Evolutionary conservation across 1,140 invertebrate genomes (phyloP).

Genomic region (Apis florea): DNA sequence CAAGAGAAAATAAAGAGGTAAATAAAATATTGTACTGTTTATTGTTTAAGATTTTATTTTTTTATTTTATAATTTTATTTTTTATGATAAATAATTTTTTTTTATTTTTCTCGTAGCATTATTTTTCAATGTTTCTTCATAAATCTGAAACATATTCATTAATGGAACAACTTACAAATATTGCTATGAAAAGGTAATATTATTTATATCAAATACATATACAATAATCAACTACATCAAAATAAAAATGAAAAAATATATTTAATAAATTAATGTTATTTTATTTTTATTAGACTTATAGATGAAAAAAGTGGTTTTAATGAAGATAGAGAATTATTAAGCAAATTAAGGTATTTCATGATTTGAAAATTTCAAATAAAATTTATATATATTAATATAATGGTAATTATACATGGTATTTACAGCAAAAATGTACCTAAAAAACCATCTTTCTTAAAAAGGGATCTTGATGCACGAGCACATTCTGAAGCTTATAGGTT

Average conservation of each 20-base stretch:
- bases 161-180: conserved; percentile 97
- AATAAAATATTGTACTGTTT: conserved; percentile 1
- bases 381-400: conserved; percentile 22
- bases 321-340: conserved; percentile 90
- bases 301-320: conserved; percentile 92
- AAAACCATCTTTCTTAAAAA: conserved; percentile 93
- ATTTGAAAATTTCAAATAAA: conserved; percentile 19
- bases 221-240: too few species aligned
- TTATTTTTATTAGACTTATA: conserved; percentile 84
- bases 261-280: conserved; percentile 49
- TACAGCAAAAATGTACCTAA: conserved; percentile 90
- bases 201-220: conserved; percentile 45
- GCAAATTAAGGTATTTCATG: conserved; percentile 86
- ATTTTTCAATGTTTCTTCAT: conserved; percentile 94
- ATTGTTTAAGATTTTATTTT: background rate
- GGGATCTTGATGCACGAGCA: conserved; percentile 96
- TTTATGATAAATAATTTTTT: background rate
- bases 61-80: background rate
- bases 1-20: conserved; percentile 88
- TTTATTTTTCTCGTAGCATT: conserved; percentile 83
- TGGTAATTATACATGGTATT: conserved; percentile 39
- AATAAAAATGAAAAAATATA: conserved; percentile 71
- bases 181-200: conserved; percentile 95
- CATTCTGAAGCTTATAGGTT: conserved; percentile 93
- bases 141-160: conserved; percentile 94